Percentiles rank a stretch among this genome's conserved stretches.
Conservation (phyloP, 2,797 vertebrate species). For the Sebastes matsubarae region DNA sequence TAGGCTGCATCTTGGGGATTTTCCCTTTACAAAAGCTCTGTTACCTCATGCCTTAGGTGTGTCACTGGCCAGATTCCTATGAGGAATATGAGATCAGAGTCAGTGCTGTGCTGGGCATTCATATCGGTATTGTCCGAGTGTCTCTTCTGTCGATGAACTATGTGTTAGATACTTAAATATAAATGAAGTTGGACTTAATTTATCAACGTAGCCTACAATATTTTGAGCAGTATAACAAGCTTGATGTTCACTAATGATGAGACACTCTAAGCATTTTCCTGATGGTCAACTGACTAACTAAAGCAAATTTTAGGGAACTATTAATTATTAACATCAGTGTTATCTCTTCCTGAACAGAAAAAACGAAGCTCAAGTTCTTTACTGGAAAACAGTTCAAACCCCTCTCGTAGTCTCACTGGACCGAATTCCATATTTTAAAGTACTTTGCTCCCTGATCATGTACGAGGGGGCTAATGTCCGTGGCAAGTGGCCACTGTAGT, state of each 20-base stretch:
- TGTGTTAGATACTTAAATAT: background rate
- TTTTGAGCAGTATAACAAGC: background rate
- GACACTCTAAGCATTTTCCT: background rate
- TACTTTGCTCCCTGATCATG: slow-evolving; percentile 10
- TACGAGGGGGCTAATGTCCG: background rate
- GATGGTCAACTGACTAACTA: background rate
- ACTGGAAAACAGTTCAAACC: slow-evolving; percentile 12
- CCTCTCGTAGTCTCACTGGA: background rate
- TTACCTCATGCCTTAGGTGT: slow-evolving; percentile 40
- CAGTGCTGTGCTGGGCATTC: background rate
- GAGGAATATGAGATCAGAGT: slow-evolving; percentile 31
- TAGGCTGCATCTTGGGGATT: slow-evolving; percentile 35
- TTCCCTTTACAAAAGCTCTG: slow-evolving; percentile 42
- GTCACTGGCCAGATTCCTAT: slow-evolving; percentile 16
- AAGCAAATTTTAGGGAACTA: background rate
- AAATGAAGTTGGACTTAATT: background rate
- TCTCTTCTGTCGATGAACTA: background rate
- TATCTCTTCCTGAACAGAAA: slow-evolving; percentile 6
- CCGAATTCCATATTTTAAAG: background rate
- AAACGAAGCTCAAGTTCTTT: slow-evolving; percentile 6
- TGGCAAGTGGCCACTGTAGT: slow-evolving; percentile 28
- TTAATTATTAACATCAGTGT: slow-evolving; percentile 16
- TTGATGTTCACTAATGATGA: background rate
- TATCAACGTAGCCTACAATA: background rate
- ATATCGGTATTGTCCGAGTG: background rate